These are phyloP conservation scores for Oreohelix idahoensis DNA, from an alignment of 1,140 invertebrate species.

Conservation along the genomic window DNA sequence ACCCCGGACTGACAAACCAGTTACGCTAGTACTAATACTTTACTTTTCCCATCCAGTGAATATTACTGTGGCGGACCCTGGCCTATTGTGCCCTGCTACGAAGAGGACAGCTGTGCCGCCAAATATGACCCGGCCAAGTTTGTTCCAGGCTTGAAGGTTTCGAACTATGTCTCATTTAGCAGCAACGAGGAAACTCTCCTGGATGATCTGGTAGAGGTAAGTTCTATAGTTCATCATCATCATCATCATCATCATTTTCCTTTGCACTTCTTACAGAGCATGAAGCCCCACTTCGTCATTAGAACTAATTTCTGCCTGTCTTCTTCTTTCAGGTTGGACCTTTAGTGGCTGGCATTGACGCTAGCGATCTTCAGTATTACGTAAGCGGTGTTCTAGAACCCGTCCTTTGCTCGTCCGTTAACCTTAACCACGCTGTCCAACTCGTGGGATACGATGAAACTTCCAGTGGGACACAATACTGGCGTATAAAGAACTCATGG, in stretches of 20 bases:
- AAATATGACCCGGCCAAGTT: conserved; percentile 25
- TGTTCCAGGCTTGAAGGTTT: conserved; percentile 4
- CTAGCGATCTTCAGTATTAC: neutral
- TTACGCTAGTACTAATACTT: neutral
- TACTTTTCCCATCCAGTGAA: neutral
- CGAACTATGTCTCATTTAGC: neutral
- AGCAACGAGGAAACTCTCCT: neutral
- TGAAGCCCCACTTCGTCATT: too few relatives aligned
- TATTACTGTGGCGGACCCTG: neutral
- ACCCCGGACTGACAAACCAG: too few relatives aligned
- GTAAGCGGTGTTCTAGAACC: neutral
- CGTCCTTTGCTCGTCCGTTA: neutral
- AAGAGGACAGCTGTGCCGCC: conserved; percentile 4
- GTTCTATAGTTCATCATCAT: too few relatives aligned
- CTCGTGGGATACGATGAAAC: neutral
- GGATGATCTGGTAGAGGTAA: too few relatives aligned
- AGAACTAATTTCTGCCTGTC: too few relatives aligned
- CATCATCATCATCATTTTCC: too few relatives aligned
- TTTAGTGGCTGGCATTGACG: conserved; percentile 20
- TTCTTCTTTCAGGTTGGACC: conserved; percentile 9
- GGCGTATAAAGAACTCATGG: conserved; percentile 76
- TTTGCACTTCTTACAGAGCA: too few relatives aligned
- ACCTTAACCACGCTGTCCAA: conserved; percentile 7
- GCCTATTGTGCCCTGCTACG: neutral
- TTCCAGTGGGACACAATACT: conserved; percentile 58